Evolutionary conservation across 2,888 invertebrate species (phyloP).

Genomic region (Pycnomerus fuliginosus): DNA sequence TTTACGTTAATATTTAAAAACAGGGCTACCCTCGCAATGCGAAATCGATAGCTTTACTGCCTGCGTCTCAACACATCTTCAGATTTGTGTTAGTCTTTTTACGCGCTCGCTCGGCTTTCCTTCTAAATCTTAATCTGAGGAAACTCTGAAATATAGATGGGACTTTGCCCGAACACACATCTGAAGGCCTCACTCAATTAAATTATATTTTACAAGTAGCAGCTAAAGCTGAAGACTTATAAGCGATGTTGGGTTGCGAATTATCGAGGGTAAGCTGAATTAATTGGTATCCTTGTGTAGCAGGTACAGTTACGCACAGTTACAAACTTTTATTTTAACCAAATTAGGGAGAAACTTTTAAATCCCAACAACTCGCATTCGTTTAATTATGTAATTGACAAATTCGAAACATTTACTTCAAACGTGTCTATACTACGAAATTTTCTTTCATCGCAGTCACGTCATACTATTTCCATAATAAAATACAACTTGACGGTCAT

Average conservation of each 20-base stretch:
- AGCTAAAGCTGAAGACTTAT: slow-evolving; percentile 2
- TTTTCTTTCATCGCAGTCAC: too few relatives aligned
- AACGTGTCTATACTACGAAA: too few relatives aligned
- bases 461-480: too few relatives aligned
- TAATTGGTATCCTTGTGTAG: too few relatives aligned
- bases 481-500: too few relatives aligned
- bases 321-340: too few relatives aligned
- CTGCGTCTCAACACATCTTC: background rate
- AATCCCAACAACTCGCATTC: too few relatives aligned
- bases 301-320: too few relatives aligned
- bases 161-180: slow-evolving; percentile 1
- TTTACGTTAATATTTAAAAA: slow-evolving; percentile 13
- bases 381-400: too few relatives aligned
- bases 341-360: too few relatives aligned
- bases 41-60: slow-evolving; percentile 1
- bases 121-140: slow-evolving; percentile 10
- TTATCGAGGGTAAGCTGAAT: slow-evolving; percentile 9
- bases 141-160: slow-evolving; percentile 5
- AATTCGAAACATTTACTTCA: too few relatives aligned
- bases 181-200: slow-evolving; percentile 5
- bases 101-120: slow-evolving; percentile 1
- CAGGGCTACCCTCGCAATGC: background rate
- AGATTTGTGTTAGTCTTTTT: slow-evolving; percentile 1
- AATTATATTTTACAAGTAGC: slow-evolving; percentile 9
- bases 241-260: slow-evolving; percentile 5